Conservation (phyloP, 2,888 invertebrate genomes). For the Pristionchus fissidentatus region DNA sequence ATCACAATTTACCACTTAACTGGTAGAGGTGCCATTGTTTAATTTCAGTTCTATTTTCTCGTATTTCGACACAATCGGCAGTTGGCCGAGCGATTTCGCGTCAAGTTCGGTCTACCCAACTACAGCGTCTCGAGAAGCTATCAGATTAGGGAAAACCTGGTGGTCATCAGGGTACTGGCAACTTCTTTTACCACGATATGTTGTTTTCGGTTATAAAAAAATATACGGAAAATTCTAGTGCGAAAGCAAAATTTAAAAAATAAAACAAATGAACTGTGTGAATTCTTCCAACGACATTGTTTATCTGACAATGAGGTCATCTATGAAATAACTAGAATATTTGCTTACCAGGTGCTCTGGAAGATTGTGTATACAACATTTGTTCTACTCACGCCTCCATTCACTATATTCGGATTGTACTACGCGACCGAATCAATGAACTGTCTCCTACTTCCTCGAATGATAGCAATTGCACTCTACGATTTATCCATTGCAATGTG, state of each 20-base stretch:
- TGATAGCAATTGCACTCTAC: not conserved
- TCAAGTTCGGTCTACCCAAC: not conserved
- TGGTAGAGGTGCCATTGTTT: too few relatives aligned
- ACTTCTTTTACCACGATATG: too few relatives aligned
- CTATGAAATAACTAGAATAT: too few relatives aligned
- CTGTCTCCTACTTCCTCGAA: not conserved
- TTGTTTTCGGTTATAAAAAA: not conserved
- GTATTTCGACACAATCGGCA: not conserved
- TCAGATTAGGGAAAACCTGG: not conserved
- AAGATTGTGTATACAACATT: not conserved
- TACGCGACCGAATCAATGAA: not conserved
- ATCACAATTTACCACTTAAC: too few relatives aligned
- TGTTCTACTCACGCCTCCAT: not conserved
- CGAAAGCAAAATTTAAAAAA: not conserved
- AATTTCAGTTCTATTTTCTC: not conserved
- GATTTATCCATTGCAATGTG: not conserved
- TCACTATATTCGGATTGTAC: not conserved
- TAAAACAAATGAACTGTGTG: too few relatives aligned
- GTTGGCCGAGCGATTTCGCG: not conserved
- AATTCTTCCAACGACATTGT: too few relatives aligned
- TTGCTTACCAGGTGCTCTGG: not conserved
- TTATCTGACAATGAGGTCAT: too few relatives aligned
- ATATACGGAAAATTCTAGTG: not conserved
- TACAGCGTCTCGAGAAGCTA: not conserved
- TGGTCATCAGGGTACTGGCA: slow-evolving; percentile 13